phyloP scores from a whole-genome alignment of 2,888 invertebrate species.

The Ichneumoninae sp. region DNA sequence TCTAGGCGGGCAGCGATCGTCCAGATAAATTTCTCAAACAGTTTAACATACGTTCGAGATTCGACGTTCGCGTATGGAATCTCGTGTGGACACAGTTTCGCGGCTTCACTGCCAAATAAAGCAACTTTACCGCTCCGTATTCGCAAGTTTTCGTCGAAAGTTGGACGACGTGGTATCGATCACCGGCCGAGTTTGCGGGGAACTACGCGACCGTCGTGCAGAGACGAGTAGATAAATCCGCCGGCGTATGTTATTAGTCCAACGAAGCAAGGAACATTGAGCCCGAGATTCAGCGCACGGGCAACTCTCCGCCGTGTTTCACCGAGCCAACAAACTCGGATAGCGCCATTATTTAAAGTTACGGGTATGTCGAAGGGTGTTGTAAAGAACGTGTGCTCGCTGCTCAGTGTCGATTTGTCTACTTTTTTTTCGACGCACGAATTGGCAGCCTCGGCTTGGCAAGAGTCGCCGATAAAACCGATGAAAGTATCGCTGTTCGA shows the following conservation, averaged over 20 bases:
- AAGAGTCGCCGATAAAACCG: constrained; percentile 10
- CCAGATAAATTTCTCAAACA: background rate
- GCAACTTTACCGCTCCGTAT: constrained; percentile 10
- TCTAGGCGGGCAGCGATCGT: background rate
- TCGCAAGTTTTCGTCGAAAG: constrained; percentile 36
- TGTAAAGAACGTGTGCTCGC: constrained; percentile 24
- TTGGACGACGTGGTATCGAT: constrained; percentile 41
- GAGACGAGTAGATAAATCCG: constrained; percentile 49
- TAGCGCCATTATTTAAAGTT: constrained; percentile 50
- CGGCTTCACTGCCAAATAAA: constrained; percentile 21
- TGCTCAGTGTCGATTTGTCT: constrained; percentile 22
- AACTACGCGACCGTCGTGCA: background rate
- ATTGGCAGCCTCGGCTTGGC: constrained; percentile 52
- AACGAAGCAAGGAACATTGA: constrained; percentile 50
- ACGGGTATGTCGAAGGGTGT: constrained; percentile 12
- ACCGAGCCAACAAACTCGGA: constrained; percentile 51
- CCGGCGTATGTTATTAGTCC: constrained; percentile 50
- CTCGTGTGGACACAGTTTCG: background rate
- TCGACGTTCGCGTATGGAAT: background rate
- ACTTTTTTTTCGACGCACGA: constrained; percentile 20
- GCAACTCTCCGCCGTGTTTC: constrained; percentile 43
- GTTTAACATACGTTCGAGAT: constrained; percentile 3
- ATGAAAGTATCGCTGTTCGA: constrained; percentile 32
- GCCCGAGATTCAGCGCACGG: constrained; percentile 27
- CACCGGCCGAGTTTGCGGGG: constrained; percentile 1